Percentiles rank a stretch among this genome's conserved stretches.
Conservation (phyloP, 2,797 vertebrate species). For the Cossypha niveicapilla region DNA sequence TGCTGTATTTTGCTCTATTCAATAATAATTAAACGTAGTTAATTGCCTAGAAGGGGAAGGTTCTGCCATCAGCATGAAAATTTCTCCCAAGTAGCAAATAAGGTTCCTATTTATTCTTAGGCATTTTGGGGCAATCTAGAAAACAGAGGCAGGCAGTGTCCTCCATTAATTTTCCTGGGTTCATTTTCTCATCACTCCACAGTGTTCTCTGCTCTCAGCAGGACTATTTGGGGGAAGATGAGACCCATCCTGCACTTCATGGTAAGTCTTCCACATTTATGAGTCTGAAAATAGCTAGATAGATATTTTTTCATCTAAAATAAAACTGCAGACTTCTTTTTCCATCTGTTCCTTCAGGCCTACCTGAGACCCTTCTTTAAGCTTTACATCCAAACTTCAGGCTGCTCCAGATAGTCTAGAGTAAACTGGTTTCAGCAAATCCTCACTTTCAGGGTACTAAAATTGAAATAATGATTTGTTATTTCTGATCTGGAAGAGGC, state of each 20-base stretch:
- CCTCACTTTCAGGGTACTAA: not conserved
- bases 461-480: not conserved
- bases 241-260: not conserved
- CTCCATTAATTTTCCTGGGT: not conserved
- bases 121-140: fast-evolving
- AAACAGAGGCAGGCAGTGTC: not conserved
- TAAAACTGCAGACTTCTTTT: not conserved
- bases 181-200: not conserved
- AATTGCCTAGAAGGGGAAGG: not conserved
- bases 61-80: not conserved
- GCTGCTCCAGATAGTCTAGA: not conserved
- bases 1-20: not conserved
- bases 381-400: not conserved
- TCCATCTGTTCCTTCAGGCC: not conserved
- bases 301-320: not conserved
- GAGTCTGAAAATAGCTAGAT: not conserved
- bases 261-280: not conserved
- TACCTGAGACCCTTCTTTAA: not conserved
- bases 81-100: not conserved
- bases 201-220: not conserved
- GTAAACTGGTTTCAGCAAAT: not conserved
- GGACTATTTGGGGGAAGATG: not conserved
- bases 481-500: not conserved
- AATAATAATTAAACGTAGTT: not conserved
- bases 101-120: not conserved